These are phyloP conservation scores for Oxyruncus cristatus DNA, from an alignment of 2,113 vertebrate genomes.

Conservation along the genomic window DNA sequence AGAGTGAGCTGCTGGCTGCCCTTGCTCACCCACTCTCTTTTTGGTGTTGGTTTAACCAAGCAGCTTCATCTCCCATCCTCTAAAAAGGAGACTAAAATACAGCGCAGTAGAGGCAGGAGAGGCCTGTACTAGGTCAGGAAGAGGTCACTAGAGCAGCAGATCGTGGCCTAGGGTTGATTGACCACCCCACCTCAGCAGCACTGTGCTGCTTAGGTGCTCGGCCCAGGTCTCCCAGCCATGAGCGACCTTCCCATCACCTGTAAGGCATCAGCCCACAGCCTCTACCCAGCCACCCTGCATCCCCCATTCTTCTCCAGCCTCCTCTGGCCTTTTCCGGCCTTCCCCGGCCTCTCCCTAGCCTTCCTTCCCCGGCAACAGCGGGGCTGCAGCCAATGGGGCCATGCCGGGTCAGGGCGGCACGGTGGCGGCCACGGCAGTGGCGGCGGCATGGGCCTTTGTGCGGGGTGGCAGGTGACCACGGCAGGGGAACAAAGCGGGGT, in stretches of 20 bases:
- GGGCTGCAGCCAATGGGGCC: slow-evolving; percentile 65
- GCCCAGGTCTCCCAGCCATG: fast-evolving
- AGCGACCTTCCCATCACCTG: fast-evolving
- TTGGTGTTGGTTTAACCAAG: background rate
- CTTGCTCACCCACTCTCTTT: background rate
- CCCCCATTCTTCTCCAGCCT: background rate
- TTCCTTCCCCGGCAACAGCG: slow-evolving; percentile 64
- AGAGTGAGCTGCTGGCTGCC: background rate
- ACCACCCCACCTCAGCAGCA: background rate
- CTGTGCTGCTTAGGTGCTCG: fast-evolving
- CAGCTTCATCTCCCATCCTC: background rate
- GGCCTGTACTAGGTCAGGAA: background rate
- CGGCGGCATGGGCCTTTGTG: slow-evolving; percentile 64
- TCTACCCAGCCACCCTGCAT: background rate
- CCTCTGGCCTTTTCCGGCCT: background rate
- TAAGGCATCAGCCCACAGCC: background rate
- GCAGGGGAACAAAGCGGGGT: slow-evolving; percentile 79
- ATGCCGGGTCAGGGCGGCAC: slow-evolving; percentile 52
- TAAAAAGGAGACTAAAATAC: background rate
- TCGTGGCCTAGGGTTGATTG: fast-evolving
- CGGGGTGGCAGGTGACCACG: slow-evolving; percentile 83
- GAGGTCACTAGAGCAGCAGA: background rate
- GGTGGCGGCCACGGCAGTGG: background rate
- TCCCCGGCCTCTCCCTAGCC: background rate
- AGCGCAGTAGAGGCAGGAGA: background rate